These are phyloP conservation scores for Artemisiospiza belli DNA, from an alignment of 2,113 vertebrate genomes.

Conservation along the genomic window DNA sequence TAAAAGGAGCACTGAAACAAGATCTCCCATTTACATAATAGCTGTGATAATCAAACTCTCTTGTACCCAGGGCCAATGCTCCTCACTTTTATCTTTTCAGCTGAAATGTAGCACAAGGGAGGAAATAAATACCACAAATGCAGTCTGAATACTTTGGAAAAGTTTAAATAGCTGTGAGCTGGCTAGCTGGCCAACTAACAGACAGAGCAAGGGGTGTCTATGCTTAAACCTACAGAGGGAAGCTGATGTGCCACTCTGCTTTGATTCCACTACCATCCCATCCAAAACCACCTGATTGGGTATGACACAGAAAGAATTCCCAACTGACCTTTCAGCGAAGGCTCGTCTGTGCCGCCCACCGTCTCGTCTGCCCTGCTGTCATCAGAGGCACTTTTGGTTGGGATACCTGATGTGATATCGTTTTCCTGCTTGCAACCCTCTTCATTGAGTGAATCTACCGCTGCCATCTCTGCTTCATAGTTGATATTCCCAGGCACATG, in stretches of 20 bases:
- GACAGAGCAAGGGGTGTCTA: not conserved
- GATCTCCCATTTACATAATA: not conserved
- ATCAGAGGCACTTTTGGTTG: slow-evolving; percentile 87
- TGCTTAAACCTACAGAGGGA: not conserved
- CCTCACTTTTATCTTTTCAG: not conserved
- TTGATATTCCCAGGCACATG: slow-evolving; percentile 78
- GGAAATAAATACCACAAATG: not conserved
- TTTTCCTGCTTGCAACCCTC: slow-evolving; percentile 74
- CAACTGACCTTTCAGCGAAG: slow-evolving; percentile 83
- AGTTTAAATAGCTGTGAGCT: not conserved
- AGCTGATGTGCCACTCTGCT: not conserved
- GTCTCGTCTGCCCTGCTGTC: slow-evolving; percentile 77
- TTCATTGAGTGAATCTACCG: slow-evolving; percentile 66
- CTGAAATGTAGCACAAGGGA: not conserved
- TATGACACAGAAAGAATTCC: not conserved
- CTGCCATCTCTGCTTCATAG: slow-evolving; percentile 71
- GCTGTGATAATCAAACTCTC: not conserved
- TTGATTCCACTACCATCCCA: not conserved
- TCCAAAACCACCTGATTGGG: fast-evolving
- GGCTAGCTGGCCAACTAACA: not conserved
- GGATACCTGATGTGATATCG: slow-evolving; percentile 77
- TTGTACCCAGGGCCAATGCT: not conserved
- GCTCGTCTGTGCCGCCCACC: slow-evolving; percentile 73
- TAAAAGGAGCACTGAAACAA: not conserved
- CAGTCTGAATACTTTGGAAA: not conserved